These are phyloP conservation scores for Brachyptera putata DNA, from an alignment of 2,888 invertebrate genomes.

Conservation along the genomic window DNA sequence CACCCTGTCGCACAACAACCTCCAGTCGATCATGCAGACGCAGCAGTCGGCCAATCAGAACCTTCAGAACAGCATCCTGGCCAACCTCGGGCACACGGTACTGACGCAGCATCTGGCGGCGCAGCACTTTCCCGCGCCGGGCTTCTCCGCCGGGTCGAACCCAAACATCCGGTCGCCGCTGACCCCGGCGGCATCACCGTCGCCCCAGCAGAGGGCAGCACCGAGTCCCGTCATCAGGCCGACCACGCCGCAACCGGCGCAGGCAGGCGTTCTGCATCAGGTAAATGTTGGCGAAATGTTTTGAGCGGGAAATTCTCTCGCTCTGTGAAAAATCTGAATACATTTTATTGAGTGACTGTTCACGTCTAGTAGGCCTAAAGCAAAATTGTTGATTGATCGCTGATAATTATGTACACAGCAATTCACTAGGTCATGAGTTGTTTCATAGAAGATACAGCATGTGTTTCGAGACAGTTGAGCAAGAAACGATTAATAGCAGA, in stretches of 20 bases:
- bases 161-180: constrained; percentile 21
- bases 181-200: constrained; percentile 32
- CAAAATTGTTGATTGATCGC: too few relatives aligned
- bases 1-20: constrained; percentile 10
- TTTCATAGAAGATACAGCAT: too few relatives aligned
- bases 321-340: too few relatives aligned
- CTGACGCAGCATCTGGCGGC: constrained; percentile 1
- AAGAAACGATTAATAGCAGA: too few relatives aligned
- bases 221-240: constrained; percentile 36
- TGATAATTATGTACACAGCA: too few relatives aligned
- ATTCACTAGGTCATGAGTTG: too few relatives aligned
- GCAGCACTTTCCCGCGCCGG: not conserved
- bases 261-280: constrained; percentile 40
- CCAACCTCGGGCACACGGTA: constrained; percentile 14
- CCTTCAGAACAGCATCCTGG: not conserved
- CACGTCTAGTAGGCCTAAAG: too few relatives aligned
- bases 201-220: constrained; percentile 29
- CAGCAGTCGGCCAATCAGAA: not conserved
- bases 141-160: not conserved
- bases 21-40: not conserved
- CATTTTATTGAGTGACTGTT: too few relatives aligned
- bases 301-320: too few relatives aligned
- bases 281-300: constrained; percentile 16
- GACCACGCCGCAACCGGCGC: constrained; percentile 38
- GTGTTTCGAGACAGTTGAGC: too few relatives aligned